These are phyloP conservation scores for Coelinius sp. DNA, from an alignment of 2,888 invertebrate species.

Conservation along the genomic window DNA sequence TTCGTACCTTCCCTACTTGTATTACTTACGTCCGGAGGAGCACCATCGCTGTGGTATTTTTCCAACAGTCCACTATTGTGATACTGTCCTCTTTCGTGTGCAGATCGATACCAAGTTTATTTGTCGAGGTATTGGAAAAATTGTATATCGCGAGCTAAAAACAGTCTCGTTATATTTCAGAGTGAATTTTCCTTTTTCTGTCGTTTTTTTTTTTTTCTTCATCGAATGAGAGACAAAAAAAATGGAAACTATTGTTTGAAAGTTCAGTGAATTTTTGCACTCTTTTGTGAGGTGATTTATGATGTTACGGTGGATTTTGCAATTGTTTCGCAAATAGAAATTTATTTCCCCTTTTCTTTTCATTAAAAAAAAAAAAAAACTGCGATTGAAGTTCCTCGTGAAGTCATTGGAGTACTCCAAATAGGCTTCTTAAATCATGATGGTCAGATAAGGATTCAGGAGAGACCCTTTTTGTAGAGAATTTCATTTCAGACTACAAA, in stretches of 20 bases:
- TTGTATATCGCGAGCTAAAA: slow-evolving; percentile 37
- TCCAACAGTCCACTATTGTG: slow-evolving; percentile 19
- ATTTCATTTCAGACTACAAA: neutral
- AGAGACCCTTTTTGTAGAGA: neutral
- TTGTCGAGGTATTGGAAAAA: slow-evolving; percentile 1
- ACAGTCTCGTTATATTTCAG: neutral
- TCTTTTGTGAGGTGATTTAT: neutral
- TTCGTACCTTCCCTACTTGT: slow-evolving; percentile 22
- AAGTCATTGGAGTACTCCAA: too few species aligned
- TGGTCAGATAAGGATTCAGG: too few species aligned
- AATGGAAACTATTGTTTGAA: neutral
- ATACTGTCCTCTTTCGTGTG: slow-evolving; percentile 15
- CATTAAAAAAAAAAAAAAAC: too few species aligned
- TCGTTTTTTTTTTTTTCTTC: neutral
- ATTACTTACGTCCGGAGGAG: slow-evolving; percentile 19
- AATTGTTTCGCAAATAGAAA: neutral
- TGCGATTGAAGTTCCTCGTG: too few species aligned
- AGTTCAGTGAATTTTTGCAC: neutral
- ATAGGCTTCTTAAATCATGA: too few species aligned
- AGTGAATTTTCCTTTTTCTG: neutral
- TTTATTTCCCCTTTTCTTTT: too few species aligned
- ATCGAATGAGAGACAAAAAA: neutral
- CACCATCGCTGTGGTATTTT: neutral
- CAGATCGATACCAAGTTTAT: slow-evolving; percentile 18
- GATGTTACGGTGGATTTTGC: neutral